phyloP scores from a whole-genome alignment of 35 echinoderm and acorn worm genomes.

The Stichopus chloronotus region DNA sequence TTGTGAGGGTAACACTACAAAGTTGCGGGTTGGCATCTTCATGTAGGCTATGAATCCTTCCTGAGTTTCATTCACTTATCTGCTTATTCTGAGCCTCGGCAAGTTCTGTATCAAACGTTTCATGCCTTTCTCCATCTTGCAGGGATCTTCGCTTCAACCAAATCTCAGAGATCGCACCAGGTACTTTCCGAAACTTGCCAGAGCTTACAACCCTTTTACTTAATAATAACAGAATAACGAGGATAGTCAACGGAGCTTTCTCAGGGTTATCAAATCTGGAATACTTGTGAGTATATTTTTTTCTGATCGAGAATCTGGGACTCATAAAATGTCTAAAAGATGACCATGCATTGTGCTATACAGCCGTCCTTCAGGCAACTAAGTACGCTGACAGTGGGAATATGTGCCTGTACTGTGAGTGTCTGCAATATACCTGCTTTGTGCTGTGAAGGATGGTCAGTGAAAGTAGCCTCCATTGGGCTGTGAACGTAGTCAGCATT shows the following conservation, averaged over 20 bases:
- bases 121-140: constrained; percentile 48
- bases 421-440: too few relatives aligned
- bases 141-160: constrained; percentile 97
- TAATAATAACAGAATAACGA: constrained; percentile 89
- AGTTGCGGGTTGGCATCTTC: background rate
- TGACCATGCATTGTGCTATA: background rate
- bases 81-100: background rate
- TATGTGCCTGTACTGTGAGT: too few relatives aligned
- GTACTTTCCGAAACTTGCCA: constrained; percentile 82
- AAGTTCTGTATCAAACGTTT: background rate
- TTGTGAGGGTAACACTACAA: too few relatives aligned
- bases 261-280: constrained; percentile 76
- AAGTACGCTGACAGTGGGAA: background rate
- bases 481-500: too few relatives aligned
- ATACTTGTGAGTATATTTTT: constrained; percentile 89
- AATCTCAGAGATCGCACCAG: constrained; percentile 75
- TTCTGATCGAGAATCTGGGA: background rate
- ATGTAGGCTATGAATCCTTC: background rate
- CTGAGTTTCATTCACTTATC: background rate
- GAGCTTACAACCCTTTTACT: constrained; percentile 89
- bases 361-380: background rate
- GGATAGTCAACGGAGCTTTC: constrained; percentile 87
- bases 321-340: background rate
- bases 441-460: too few relatives aligned
- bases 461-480: too few relatives aligned